Conservation (phyloP, 2,113 vertebrate genomes). For the Carassius carassius region DNA sequence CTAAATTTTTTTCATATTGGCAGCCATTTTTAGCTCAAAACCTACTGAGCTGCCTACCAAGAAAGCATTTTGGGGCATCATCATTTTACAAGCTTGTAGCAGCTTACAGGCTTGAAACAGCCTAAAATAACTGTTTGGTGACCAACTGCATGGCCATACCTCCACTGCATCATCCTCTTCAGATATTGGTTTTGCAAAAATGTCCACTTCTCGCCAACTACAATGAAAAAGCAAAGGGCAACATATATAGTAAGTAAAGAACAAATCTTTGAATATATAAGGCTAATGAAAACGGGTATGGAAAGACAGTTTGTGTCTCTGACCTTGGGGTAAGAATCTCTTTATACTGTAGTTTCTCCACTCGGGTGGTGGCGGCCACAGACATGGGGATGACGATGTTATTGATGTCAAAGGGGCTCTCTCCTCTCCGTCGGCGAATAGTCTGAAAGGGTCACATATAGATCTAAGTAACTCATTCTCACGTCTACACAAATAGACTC, state of each 20-base stretch:
- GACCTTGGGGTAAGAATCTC: constrained; percentile 90
- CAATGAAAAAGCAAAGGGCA: constrained; percentile 41
- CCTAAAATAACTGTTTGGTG: background rate
- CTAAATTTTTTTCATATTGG: background rate
- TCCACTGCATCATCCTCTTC: constrained; percentile 81
- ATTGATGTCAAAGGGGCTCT: constrained; percentile 89
- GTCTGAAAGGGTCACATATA: constrained; percentile 64
- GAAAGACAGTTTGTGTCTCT: background rate
- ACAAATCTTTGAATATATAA: background rate
- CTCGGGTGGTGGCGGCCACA: constrained; percentile 86
- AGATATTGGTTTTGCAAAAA: constrained; percentile 71
- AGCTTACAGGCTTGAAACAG: background rate
- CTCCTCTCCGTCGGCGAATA: constrained; percentile 79
- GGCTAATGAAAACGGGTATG: background rate
- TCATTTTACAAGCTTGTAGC: background rate
- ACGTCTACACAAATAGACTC: background rate
- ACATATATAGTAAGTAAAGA: background rate
- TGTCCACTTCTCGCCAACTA: constrained; percentile 85
- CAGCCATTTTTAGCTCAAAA: background rate
- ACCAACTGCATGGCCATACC: constrained; percentile 63
- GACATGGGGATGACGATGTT: constrained; percentile 94
- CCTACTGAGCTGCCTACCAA: background rate
- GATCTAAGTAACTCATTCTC: background rate
- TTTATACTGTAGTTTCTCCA: constrained; percentile 89
- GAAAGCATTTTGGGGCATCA: background rate